Evolutionary conservation across 2,797 vertebrate species (phyloP), one percentile per base, ranked within the genome.

Genomic region (Micromesistius poutassou): DNA sequence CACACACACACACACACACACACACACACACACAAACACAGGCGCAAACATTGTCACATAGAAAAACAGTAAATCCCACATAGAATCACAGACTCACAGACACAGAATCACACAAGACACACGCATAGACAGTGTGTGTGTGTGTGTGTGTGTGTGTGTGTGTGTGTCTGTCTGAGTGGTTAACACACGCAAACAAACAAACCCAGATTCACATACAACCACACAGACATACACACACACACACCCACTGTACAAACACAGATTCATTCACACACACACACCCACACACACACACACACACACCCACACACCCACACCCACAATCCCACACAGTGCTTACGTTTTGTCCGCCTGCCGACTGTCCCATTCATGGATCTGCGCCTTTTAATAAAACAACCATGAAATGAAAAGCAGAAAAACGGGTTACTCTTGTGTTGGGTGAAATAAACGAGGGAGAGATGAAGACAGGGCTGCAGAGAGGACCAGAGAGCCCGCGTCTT

Each of bases 331-430:
- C 76, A 40, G 38, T 38, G 90, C 90, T 89, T 81, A 90, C 88
- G 10, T 79, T 84, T 72, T 89, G 74, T 81, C 76, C 25, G 83
- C 79, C 74, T 42, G 82, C 75, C 38, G 77, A 36, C 68, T 38
- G 76, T 71, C 33, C 73, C 30, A 72, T 30, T 87, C 83, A 77
- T 71, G 73, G 30, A 84, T 81, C 81, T 35, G 78, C 76, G 79
- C 85, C 90, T 92, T 87, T 74, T 79, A 12, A 42, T 13, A 50
- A 19, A 50, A 87, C 78, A 84, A 90, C 86, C 83, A 85, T 1
- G 81, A 84, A 83, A 83, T 30, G 22, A 79, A 79, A 86, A 86
- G 81, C 46, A 86, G 83, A 42, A 86, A 83, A 42, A n/a, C 16
- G 28, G 30, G n/a, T 16, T 82, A 5, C 77, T 78, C 16, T 46